Base-by-base conservation (phyloP, 2,888 invertebrate species). In the Ametastegia equiseti region DNA sequence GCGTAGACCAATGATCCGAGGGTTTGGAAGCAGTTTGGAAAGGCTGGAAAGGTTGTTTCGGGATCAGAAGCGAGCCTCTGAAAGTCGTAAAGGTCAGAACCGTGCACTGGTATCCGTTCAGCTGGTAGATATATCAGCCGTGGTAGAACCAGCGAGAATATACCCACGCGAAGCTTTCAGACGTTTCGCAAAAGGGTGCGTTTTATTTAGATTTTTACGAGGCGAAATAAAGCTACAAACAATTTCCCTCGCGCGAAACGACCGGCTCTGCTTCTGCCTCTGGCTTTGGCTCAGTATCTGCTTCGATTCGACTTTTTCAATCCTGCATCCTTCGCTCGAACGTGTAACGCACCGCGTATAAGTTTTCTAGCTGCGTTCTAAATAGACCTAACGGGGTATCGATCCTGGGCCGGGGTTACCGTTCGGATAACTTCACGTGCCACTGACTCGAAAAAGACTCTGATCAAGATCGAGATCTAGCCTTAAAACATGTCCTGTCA, bases 131-230 rank as follows among this genome's bases (percentile, higher is more conserved):
- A 39, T 42, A 39, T 42, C 67, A 19, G 67, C 23, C 42, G 19
- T 13, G 19, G 36, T 36, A 39, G 39, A n/a, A 65, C 39, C 36
- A 42, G 1, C 23, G 39, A 39, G 39, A 39, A 67, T 27, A 45
- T 47, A 45, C 45, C 47, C 71, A 3, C 30, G 27, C 27, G 30
- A 47, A 6, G 50, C 33, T 71, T 71, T 71, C 71, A 71, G 71
- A 71, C 71, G 45, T 71, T 45, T 30, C 45, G 75, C 54, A 39
- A 65, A n/a, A 65, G 81, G 82, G 80, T 65, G 75, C 75, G 81
- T 81, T 83, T 84, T 83, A 83, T 84, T 83, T 82, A 75, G 81
- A 79, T 80, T 84, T 84, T 85, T 85, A 83, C 81, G 81, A 81
- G 67, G 54, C 57, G 60, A 69, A 63, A 73, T 79, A 65, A 71